Base-by-base conservation (phyloP, 2,797 vertebrate species). In the Pempheris klunzingeri region DNA sequence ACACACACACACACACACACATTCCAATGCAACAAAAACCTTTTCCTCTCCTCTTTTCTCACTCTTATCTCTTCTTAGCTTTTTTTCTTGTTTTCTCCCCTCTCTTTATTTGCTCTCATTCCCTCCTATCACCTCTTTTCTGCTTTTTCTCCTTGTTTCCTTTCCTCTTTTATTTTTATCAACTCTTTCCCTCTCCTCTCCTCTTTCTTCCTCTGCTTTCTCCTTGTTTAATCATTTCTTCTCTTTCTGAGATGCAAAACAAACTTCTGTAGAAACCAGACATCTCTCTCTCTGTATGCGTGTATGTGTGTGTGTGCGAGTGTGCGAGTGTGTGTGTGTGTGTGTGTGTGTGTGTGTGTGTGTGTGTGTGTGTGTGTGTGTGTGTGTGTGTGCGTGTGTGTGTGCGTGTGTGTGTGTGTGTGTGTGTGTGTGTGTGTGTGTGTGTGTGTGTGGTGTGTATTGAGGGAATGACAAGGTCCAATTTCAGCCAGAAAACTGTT, bases 391-490 rank as follows among this genome's bases (percentile, higher is more conserved):
- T 17, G 39, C 13, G 1, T 34, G 65, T 61, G 59, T 63, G 43
- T 64, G 43, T 60, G 65, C 53, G 41, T 78, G 44, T 49, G 20
- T 63, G 36, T 46, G 53, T 71, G 20, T 59, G 36, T 34, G 17
- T 41, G 24, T 30, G 38, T 41, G 22, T 52, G 54, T 43, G 38
- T 38, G 30, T 52, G 20, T 22, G 7, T 52, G 17, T 34, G 30
- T 71, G 50, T 70, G 34, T 59, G 28, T 65, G 47, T 60, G 9
- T 53, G 28, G 43, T 60, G 55, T 18, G 24, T 60, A 46, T 41
- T 39, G 9, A 91, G 96, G 96, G 95, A 97, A 87, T 88, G 32
- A 83, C 71, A 75, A 86, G 69, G 46, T 63, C 73, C 12, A 49
- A 59, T 82, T 89, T 81, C 66, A 80, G 61, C 77, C 80, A 72